Base-by-base conservation (phyloP, 1,140 invertebrate genomes). In the Tetranychus cinnabarinus region DNA sequence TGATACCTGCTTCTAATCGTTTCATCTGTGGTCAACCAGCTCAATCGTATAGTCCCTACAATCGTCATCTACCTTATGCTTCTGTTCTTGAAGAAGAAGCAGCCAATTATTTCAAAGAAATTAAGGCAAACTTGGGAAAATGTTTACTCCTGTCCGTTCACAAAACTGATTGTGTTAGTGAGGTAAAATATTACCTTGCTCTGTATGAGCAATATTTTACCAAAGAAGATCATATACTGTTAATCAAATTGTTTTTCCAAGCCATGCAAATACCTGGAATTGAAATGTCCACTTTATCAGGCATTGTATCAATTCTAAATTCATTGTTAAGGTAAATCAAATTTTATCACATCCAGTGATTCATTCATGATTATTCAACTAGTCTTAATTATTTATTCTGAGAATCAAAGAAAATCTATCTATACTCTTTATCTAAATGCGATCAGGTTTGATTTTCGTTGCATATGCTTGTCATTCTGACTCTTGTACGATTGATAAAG, bases 221-320 rank as follows among this genome's bases (percentile, higher is more conserved):
- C 2, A 93, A 92, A 73, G 81, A 85, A 67, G 88, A 93, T 71
- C 89, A 96, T 70, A 78, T 95, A 34, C 70, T 76, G n/a, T 78
- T 95, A 33, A 80, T 95, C n/a, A 82, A 88, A 68, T 69, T 93
- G 46, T 76, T 84, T 56, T 87, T 83, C 71, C 82, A 88, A 69
- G 68, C 89, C 45, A 70, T 87, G 5, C 78, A 80, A 12, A 82
- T 83, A 66, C 81, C 84, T 61, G 78, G 86, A 65, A 74, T 88
- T 48, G 85, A 91, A 69, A 78, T 82, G 62, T 76, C 77, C 63
- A 74, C 84, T 63, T 74, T 88, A 39, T 77, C 79, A 64, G 81
- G 81, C 68, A 83, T 83, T 73, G 75, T 72, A 31, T 61, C 58
- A 8, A 63, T 70, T 8, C 65, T 78, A 33, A 52, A 31, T 50